Base-by-base conservation (phyloP, 2,888 invertebrate genomes). In the Troides aeacus region DNA sequence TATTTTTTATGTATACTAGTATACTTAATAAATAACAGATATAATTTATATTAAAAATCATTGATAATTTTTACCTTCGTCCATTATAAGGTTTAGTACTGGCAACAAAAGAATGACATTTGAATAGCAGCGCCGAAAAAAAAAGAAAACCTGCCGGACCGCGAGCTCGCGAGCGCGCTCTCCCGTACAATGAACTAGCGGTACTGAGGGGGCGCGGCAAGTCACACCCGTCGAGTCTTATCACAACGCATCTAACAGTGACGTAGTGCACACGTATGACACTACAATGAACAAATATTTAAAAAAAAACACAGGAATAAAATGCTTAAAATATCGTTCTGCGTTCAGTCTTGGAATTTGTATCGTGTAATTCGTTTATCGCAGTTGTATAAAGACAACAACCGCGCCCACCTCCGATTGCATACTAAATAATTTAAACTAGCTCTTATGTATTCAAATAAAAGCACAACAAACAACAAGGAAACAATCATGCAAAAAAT, bases 121-220 rank as follows among this genome's bases (percentile, higher is more conserved):
- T 0, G 46, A 30, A 67, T 42, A 58, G 15, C 30, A 59, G 30
- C 39, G 24, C 62, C 60, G 60, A 72, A 69, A 63, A 61, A 64
- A 46, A 75, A 71, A 72, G 68, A 72, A 53, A 77, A 68, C 73
- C 78, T 80, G 78, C 73, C 75, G n/a, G 36, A 10, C 10, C 46
- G 46, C 23, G 8, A 21, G 36, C n/a, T n/a, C 42, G 50, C n/a
- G 57, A 39, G 62, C 83, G 75, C 76, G 80, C 79, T 76, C 76
- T 77, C 78, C 72, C 80, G 76, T 79, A 78, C 75, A 77, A 79
- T 76, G 64, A 67, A 68, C 58, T 65, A 75, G 68, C 71, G 58
- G 71, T 65, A 88, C 87, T 88, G 85, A 64, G 74, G 75, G 72
- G 77, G 77, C 87, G 86, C 84, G 85, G 78, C 73, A 72, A 72